These are phyloP conservation scores for Otocyon megalotis DNA, from an alignment of 2,113 vertebrate species.

Conservation along the genomic window DNA sequence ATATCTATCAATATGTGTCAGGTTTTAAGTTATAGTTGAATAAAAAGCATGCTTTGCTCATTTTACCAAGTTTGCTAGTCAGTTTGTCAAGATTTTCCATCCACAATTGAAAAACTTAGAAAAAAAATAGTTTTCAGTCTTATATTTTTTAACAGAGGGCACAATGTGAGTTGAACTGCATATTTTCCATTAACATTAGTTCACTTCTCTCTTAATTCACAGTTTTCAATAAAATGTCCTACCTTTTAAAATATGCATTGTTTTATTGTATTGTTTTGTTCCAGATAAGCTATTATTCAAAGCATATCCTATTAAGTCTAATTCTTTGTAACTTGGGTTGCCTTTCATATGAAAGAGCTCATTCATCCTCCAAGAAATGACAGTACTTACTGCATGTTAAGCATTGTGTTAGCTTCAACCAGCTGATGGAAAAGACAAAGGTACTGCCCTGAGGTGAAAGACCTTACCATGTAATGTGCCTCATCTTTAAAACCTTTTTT, in stretches of 20 bases:
- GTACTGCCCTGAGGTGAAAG: not conserved
- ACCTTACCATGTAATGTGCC: not conserved
- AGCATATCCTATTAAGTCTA: constrained; percentile 37
- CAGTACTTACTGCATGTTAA: not conserved
- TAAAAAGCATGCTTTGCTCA: not conserved
- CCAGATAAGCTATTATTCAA: constrained; percentile 51
- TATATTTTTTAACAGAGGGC: not conserved
- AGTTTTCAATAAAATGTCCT: constrained; percentile 38
- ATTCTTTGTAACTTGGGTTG: constrained; percentile 20
- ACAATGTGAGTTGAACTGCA: not conserved
- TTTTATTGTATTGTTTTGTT: constrained; percentile 61
- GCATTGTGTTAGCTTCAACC: constrained; percentile 11
- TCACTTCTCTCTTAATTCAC: not conserved
- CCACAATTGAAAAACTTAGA: not conserved
- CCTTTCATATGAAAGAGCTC: constrained; percentile 55
- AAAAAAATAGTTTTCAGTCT: not conserved
- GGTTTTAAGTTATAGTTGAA: not conserved
- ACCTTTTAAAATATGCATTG: constrained; percentile 3
- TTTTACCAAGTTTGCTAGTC: not conserved
- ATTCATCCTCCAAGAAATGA: constrained; percentile 49
- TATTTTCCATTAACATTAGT: not conserved
- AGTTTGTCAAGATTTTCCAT: not conserved
- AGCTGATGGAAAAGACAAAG: constrained; percentile 47
- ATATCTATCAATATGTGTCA: not conserved
- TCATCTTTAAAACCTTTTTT: not conserved